Evolutionary conservation across 37 sponge, comb jelly and placozoan species (phyloP).

Genomic region (Trichoplax adhaerens): DNA sequence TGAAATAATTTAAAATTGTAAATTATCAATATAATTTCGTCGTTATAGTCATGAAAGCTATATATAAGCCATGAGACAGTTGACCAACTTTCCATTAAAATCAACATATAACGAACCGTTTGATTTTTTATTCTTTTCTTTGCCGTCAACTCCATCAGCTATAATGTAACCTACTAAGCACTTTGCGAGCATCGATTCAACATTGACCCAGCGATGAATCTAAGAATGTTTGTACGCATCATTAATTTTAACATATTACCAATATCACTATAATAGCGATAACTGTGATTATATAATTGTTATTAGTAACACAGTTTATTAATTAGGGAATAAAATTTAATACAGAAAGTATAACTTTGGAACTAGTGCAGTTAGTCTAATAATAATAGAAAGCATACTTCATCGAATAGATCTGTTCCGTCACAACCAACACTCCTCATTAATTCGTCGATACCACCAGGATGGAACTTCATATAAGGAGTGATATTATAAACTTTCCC

Average conservation of each 20-base stretch:
- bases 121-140: too few relatives aligned
- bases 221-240: not conserved
- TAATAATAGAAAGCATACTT: conserved; percentile 18
- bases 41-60: too few relatives aligned
- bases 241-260: not conserved
- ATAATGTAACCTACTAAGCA: conserved; percentile 33
- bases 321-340: not conserved
- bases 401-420: conserved; percentile 70
- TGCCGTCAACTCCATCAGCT: not conserved
- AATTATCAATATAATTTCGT: too few relatives aligned
- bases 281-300: conserved; percentile 7
- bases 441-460: conserved; percentile 73
- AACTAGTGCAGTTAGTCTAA: not conserved
- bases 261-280: conserved; percentile 1
- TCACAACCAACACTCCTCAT: conserved; percentile 86
- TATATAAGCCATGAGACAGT: too few relatives aligned
- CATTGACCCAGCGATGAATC: conserved; percentile 50
- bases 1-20: too few relatives aligned
- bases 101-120: too few relatives aligned
- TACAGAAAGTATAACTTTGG: not conserved
- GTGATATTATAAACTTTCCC: conserved; percentile 87
- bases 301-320: not conserved
- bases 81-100: too few relatives aligned
- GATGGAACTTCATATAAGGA: conserved; percentile 77
- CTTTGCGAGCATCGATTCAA: conserved; percentile 25